Conservation (phyloP, 2,113 vertebrate species). For the Anhinga rufa region DNA sequence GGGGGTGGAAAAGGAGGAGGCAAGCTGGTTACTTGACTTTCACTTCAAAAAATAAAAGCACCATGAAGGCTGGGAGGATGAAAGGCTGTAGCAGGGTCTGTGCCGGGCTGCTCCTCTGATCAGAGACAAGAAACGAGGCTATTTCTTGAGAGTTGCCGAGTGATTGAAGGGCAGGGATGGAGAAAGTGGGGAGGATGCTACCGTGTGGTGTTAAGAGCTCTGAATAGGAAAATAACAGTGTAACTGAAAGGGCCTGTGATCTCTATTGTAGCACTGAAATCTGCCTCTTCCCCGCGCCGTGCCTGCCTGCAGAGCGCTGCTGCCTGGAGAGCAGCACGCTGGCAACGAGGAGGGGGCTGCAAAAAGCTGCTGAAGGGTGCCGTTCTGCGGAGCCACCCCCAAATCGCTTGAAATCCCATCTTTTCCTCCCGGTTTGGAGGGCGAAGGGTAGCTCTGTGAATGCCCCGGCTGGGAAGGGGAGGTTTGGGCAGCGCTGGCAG, state of each 20-base stretch:
- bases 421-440: background rate
- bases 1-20: background rate
- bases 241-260: background rate
- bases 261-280: background rate
- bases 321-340: background rate
- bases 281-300: background rate
- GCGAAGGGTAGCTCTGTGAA: background rate
- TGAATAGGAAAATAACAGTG: conserved; percentile 24
- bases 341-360: accelerated
- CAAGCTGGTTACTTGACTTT: conserved; percentile 6
- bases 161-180: background rate
- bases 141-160: background rate
- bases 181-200: conserved; percentile 19
- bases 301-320: background rate
- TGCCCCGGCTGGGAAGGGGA: background rate
- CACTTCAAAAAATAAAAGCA: background rate
- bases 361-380: background rate
- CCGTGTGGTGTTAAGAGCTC: conserved; percentile 5
- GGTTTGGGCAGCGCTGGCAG: accelerated
- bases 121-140: conserved; percentile 8
- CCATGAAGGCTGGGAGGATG: background rate
- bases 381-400: background rate
- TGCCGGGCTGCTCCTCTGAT: conserved; percentile 1
- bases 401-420: background rate
- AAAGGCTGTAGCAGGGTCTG: background rate